Base-by-base conservation (phyloP, 53 echinoderm and acorn worm genomes). In the Echinometra lucunter region DNA sequence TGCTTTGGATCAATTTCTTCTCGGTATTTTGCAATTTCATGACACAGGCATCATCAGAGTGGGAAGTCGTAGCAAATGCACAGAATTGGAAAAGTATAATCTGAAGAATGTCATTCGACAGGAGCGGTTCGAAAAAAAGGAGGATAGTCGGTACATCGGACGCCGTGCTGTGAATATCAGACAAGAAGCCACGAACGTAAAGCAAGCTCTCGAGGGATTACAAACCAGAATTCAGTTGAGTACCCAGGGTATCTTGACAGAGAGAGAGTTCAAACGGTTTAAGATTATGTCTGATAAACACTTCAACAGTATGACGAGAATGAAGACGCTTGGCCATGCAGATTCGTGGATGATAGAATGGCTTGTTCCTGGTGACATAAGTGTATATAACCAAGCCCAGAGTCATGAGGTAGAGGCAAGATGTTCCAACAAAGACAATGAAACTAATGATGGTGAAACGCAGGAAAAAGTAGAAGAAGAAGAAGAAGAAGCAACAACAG, bases 1-100 rank as follows among this genome's bases (percentile, higher is more conserved):
- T 58, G 99, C 99, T 2, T 95, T 99, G 10, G 99, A 99, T 78
- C 99, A 99, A 88, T 99, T 99, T 91, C 95, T 99, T 15, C 97
- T 97, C 57, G 99, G 99, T 11, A 96, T 98, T 30, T 40, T 2
- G 17, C 34, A 91, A 40, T 98, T 99, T 44, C 94, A 93, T 34
- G 94, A 78, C 6, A 80, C 92, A 75, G 96, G 96, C 16, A 93
- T 99, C 47, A 96, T 99, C 4, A 95, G 99, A 70, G 96, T 97
- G 21, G 98, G 99, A 30, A 96, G 97, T 19, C 96, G 98, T 35
- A 99, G 38, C 89, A 94, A 94, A 45, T 98, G 98, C 94, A 96
- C 96, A 60, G 92, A 91, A 45, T 35, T 99, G 69, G 95, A 98
- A 78, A 35, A 92, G 25, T 92, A 89, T 44, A 98, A 97, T 88